Percentiles rank a stretch among this genome's conserved stretches.
phyloP scores from a whole-genome alignment of 2,113 vertebrate species.

The Erinaceus europaeus region DNA sequence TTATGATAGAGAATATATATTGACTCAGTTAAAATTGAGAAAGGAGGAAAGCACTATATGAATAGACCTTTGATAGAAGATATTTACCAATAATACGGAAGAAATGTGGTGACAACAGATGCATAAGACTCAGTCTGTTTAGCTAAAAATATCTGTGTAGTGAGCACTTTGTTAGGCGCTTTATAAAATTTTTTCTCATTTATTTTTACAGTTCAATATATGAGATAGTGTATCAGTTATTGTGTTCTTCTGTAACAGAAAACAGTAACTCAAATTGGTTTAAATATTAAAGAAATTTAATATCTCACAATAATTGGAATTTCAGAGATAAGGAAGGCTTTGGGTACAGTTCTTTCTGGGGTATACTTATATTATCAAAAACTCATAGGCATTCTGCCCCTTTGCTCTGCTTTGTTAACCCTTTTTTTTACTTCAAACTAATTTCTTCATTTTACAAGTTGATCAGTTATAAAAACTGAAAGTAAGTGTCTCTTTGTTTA shows the following conservation, averaged over 20 bases:
- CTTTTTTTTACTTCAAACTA: background rate
- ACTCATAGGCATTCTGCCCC: background rate
- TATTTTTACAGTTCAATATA: conserved; percentile 69
- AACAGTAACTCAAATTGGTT: conserved; percentile 66
- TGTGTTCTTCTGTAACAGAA: conserved; percentile 67
- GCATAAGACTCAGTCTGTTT: background rate
- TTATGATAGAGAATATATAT: too few species aligned
- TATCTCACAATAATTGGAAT: conserved; percentile 74
- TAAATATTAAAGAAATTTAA: conserved; percentile 76
- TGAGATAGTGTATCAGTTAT: conserved; percentile 72
- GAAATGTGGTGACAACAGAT: background rate
- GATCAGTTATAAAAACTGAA: background rate
- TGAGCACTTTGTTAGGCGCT: background rate
- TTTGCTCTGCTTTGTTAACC: conserved; percentile 43
- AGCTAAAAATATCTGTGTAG: conserved; percentile 25
- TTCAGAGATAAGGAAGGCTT: conserved; percentile 64
- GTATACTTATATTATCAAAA: background rate
- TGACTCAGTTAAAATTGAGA: background rate
- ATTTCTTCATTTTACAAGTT: background rate
- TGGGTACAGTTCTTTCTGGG: conserved; percentile 19
- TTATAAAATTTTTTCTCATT: conserved; percentile 63
- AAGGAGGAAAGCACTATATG: background rate
- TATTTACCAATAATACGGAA: background rate
- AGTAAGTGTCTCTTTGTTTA: background rate
- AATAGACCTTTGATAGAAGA: background rate